Evolutionary conservation across 2,888 invertebrate genomes (phyloP), one percentile per base, ranked within the genome.

Genomic region (Torymus texanus): DNA sequence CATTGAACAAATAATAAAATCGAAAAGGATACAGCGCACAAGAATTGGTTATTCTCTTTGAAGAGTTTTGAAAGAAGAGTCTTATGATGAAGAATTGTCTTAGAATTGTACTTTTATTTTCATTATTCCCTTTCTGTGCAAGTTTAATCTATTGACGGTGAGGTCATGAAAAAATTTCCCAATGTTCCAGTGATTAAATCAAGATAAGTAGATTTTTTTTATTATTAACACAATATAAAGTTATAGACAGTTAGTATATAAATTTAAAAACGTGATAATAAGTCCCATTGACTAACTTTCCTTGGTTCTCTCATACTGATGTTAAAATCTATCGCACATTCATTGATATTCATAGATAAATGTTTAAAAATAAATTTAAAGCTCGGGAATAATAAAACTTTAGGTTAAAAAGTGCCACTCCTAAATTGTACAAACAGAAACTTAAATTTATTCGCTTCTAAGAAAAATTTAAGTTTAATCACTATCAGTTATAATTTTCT

Each of bases 11-110:
- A 63, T 18, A 13, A 55, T 62, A 12, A 75, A 75, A 67, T 21
- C 16, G 59, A 58, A 66, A 67, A 58, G 56, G 61, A 59, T 87
- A 85, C 87, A 87, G 86, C 88, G 88, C 89, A 88, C 88, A 89
- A 89, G 82, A 62, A 62, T 84, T 85, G 85, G 85, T 85, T 87
- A 82, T 83, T 84, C 72, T 41, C 0, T 8, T 41, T 41, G 82
- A 82, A 84, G 85, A 71, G 51, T 78, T 16, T n/a, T 41, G 14
- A 14, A 56, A 5, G 51, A 29, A 51, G n/a, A 66, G 50, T 83
- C 83, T 84, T 82, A 84, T 78, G 81, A 83, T 78, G 75, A 82
- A 81, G 76, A 84, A 86, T 79, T 83, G 84, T 62, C 51, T 84
- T 84, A 81, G 84, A 50, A 75, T 24, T 63, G 56, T 76, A 63